These are phyloP conservation scores for Cliona cf. orientalis DNA, from an alignment of 37 sponge, comb jelly and placozoan species.

Conservation along the genomic window DNA sequence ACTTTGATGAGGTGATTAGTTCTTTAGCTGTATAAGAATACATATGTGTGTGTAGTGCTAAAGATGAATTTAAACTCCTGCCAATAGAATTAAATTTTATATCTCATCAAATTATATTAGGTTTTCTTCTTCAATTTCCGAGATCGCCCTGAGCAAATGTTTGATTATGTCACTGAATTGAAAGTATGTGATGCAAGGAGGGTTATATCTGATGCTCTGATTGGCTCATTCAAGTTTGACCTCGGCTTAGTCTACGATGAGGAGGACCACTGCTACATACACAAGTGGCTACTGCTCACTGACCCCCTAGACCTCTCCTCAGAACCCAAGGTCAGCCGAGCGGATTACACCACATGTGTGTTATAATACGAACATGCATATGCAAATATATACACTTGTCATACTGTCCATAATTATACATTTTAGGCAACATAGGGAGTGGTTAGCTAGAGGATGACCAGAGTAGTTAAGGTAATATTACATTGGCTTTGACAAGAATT, in stretches of 20 bases:
- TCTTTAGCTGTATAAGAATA: no score
- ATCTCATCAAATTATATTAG: no score
- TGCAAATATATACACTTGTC: no score
- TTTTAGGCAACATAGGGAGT: no score
- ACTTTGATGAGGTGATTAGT: constrained; percentile 87
- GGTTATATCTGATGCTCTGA: constrained; percentile 85
- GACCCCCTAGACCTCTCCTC: constrained; percentile 85
- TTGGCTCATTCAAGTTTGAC: constrained; percentile 97
- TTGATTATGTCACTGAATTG: constrained; percentile 82
- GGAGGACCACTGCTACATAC: constrained; percentile 82
- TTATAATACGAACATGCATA: no score
- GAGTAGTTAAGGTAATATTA: no score
- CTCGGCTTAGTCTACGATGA: constrained; percentile 95
- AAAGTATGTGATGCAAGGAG: constrained; percentile 90
- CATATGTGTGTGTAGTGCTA: no score
- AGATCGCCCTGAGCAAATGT: constrained; percentile 78
- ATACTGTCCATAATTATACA: no score
- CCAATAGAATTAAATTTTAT: no score
- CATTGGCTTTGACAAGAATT: no score
- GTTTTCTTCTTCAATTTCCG: constrained; percentile 89
- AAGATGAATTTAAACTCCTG: neutral
- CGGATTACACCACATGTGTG: neutral
- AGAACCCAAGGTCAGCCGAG: constrained; percentile 68
- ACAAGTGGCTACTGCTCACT: constrained; percentile 98
- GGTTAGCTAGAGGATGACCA: no score